A percentile compares a stretch with the other conserved stretches of the same genome.
Evolutionary conservation across 2,888 invertebrate genomes (phyloP).

Genomic region (Drosophila mettleri): DNA sequence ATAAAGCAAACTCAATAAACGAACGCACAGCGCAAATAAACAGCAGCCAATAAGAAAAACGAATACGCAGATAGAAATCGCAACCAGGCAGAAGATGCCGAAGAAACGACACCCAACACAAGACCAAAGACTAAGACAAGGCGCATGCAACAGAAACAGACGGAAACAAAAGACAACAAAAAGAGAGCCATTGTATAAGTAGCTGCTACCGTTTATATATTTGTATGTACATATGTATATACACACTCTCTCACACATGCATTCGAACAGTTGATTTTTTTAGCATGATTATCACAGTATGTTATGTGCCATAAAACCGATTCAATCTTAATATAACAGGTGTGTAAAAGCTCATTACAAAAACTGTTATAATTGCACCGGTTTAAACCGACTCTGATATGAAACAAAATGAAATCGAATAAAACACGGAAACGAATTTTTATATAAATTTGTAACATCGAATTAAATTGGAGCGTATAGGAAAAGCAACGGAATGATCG

Average conservation of each 20-base stretch:
- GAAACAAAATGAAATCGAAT: neutral
- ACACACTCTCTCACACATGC: neutral
- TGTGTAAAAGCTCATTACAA: constrained; percentile 24
- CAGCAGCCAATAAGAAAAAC: constrained; percentile 79
- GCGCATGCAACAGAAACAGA: constrained; percentile 22
- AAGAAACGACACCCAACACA: constrained; percentile 31
- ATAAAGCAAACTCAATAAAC: constrained; percentile 76
- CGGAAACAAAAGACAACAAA: constrained; percentile 41
- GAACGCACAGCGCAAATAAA: constrained; percentile 74
- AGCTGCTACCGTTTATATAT: constrained; percentile 22
- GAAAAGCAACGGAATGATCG: neutral
- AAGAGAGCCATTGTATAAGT: constrained; percentile 13
- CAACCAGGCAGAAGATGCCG: constrained; percentile 53
- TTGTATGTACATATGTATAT: constrained; percentile 1
- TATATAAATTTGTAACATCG: too few species aligned
- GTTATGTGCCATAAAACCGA: constrained; percentile 48
- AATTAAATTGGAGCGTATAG: neutral
- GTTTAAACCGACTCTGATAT: constrained; percentile 6
- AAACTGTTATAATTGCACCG: constrained; percentile 22
- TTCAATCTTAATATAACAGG: constrained; percentile 46
- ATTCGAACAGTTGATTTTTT: constrained; percentile 20
- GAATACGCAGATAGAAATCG: constrained; percentile 75
- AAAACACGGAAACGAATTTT: too few species aligned
- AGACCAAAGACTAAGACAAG: constrained; percentile 21
- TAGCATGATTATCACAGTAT: constrained; percentile 43